Conservation (phyloP, 2,797 vertebrate genomes). For the Pagetopsis macropterus region DNA sequence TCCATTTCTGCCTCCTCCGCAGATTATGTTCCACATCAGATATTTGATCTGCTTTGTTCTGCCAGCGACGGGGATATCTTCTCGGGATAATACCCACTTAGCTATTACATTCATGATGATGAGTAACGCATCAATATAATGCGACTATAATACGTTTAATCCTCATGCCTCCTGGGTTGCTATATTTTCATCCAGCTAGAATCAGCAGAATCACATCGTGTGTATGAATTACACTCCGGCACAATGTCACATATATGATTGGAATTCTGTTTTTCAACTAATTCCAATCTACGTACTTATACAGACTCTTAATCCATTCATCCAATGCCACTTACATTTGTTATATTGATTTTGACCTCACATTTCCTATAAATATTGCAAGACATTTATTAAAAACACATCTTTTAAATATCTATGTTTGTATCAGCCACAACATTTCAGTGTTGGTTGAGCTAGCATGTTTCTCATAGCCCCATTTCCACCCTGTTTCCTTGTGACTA, state of each 20-base stretch:
- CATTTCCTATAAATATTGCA: too few relatives aligned
- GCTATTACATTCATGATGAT: constrained; percentile 50
- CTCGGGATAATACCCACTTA: constrained; percentile 44
- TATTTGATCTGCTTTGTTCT: constrained; percentile 58
- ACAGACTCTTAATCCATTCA: constrained; percentile 13
- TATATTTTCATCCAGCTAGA: constrained; percentile 24
- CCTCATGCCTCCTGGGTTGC: constrained; percentile 10
- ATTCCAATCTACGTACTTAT: background rate
- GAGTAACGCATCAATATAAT: constrained; percentile 45
- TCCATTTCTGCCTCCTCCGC: background rate
- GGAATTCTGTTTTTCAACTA: constrained; percentile 4
- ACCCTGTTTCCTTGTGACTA: too few relatives aligned
- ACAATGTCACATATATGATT: background rate
- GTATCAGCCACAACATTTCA: background rate
- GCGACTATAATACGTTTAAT: constrained; percentile 46
- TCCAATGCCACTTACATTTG: background rate
- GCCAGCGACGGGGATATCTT: constrained; percentile 31
- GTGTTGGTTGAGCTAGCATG: background rate
- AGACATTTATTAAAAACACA: too few relatives aligned
- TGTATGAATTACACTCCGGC: constrained; percentile 5
- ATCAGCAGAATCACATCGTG: constrained; percentile 24
- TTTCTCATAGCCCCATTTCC: too few relatives aligned
- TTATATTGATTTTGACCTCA: background rate
- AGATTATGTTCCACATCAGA: constrained; percentile 42
- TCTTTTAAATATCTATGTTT: background rate